Evolutionary conservation across 2,797 vertebrate genomes (phyloP), one percentile per base, ranked within the genome.

Genomic region (Amblyopsis hoosieri): DNA sequence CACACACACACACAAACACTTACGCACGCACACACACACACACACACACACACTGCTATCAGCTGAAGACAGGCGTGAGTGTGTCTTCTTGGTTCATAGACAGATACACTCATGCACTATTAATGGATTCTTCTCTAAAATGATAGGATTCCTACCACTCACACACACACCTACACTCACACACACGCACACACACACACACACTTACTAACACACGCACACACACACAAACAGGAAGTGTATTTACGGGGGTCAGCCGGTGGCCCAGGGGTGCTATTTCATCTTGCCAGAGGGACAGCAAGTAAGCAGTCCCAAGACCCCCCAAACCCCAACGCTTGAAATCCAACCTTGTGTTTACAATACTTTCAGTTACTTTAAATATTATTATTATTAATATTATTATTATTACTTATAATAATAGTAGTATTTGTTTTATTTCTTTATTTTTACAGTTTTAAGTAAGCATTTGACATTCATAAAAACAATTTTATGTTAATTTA

Each of bases 91-190:
- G 80, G 87, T 89, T 91, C 86, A 78, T 89, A 87, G 86, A 93
- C 87, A 89, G 87, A 87, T 80, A 86, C 75, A 80, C 87, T 91
- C 88, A 92, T 92, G 75, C 86, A 91, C 84, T 87, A 90, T 92
- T 92, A 87, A 92, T 91, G 76, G 81, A 84, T 87, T 66, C 72
- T 19, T 78, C 78, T 84, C 74, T 85, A 85, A 88, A 88, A 89
- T 71, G 42, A 71, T 70, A 71, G 71, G 76, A 85, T 83, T 85
- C 78, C 79, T 79, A 7, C 33, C 33, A 33, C 33, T 19, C 19
- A 19, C 19, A 23, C 19, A 3, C 2, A 23, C 19, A 23, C 19
- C 0, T 1, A 23, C 19, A 23, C 19, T 0, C 19, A 23, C 2
- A 23, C 19, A 0, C 19, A 23, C 19, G 2, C 19, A 23, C 19